Conservation (phyloP, 1,140 invertebrate species). For the Drosophila biarmipes region DNA sequence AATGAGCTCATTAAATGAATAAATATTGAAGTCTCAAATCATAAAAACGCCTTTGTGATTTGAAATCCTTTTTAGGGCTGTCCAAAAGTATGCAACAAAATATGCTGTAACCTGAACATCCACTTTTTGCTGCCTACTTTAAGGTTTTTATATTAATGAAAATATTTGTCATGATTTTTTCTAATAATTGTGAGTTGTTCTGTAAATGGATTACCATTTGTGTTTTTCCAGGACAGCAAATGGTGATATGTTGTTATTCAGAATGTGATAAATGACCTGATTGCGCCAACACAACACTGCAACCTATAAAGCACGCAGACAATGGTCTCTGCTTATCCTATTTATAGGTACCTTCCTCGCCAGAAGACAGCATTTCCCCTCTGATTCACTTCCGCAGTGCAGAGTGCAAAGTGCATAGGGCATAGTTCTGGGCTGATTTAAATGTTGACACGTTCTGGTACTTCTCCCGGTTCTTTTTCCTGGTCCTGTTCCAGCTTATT, state of each 20-base stretch:
- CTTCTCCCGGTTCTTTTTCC: conserved; percentile 17
- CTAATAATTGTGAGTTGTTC: no score
- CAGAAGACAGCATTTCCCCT: conserved; percentile 7
- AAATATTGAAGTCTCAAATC: conserved; percentile 17
- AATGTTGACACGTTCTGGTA: conserved; percentile 31
- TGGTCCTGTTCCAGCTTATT: conserved; percentile 38
- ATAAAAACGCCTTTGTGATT: no score
- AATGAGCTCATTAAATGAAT: conserved; percentile 65
- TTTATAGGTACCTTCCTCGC: neutral
- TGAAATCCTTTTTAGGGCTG: no score
- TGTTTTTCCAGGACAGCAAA: neutral
- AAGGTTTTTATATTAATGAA: no score
- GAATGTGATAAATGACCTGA: conserved; percentile 14
- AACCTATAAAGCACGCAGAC: neutral
- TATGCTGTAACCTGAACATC: no score
- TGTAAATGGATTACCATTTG: no score
- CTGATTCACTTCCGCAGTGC: conserved; percentile 11
- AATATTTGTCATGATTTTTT: no score
- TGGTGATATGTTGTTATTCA: conserved; percentile 5
- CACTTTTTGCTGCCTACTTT: no score
- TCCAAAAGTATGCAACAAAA: no score
- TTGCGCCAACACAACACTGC: neutral
- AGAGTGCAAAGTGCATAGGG: neutral
- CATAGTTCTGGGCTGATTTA: conserved; percentile 8
- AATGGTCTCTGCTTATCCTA: neutral